Evolutionary conservation across 2,797 vertebrate genomes (phyloP).

Genomic region (Rhinoraja longicauda): DNA sequence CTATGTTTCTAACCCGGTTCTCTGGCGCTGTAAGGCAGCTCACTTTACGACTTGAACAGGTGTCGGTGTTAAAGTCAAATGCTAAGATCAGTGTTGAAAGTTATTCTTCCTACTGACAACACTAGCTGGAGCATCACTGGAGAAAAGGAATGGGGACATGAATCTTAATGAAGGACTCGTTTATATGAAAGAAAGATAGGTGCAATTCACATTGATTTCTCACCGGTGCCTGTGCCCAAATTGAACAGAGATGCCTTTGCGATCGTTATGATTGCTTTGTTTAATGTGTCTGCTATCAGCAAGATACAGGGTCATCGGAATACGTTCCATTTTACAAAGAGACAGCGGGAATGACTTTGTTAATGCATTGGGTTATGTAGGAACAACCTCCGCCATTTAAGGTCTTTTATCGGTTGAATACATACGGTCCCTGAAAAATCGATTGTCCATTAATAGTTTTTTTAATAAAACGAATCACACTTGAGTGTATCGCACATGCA

Average conservation of each 20-base stretch:
- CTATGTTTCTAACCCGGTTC: no score
- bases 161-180: background rate
- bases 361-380: no score
- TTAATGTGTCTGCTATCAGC: background rate
- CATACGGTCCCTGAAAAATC: background rate
- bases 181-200: background rate
- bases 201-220: background rate
- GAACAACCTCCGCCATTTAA: background rate
- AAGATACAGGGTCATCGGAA: background rate
- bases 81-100: no score
- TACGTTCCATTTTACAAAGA: background rate
- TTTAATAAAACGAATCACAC: background rate
- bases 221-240: background rate
- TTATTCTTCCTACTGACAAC: no score
- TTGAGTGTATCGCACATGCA: background rate
- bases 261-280: background rate
- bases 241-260: background rate
- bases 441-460: background rate
- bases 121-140: no score
- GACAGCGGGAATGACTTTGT: background rate
- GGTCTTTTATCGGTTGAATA: background rate
- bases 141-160: no score
- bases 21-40: no score
- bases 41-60: no score
- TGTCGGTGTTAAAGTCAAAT: no score